Evolutionary conservation across 2,113 vertebrate species (phyloP), one percentile per base, ranked within the genome.

Genomic region (Burhinus oedicnemus): DNA sequence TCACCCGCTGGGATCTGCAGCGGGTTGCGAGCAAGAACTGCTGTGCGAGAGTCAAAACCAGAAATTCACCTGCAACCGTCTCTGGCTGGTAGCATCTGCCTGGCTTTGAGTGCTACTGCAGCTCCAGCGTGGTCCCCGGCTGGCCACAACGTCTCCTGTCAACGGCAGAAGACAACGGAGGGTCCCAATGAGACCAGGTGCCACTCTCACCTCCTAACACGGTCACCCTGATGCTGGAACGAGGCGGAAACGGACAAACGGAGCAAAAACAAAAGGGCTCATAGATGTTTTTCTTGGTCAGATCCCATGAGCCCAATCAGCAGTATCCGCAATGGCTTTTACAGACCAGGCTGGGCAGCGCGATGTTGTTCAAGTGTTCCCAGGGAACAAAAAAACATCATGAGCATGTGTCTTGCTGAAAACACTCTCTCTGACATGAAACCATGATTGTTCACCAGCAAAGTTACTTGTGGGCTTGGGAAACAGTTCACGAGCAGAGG

Each of bases 401-500:
- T 0, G 5, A 89, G 11, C 77, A 55, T 49, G 78, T 60, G 65
- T 44, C 70, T n/a, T 42, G 82, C 65, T 82, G 87, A 36, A 90
- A 91, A 82, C n/a, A 52, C 32, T 9, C 77, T 34, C 69, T 72
- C 38, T 4, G 11, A 49, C 47, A 44, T 0, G 22, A 88, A 47
- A 51, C 45, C 42, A 8, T 44, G 82, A 29, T 11, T n/a, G 57
- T 57, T 92, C 89, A 77, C 57, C 57, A 69, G 58, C 51, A 51
- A 45, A 93, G 90, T 45, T 69, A 25, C 80, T 88, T 15, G 68
- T 36, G 90, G 77, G 85, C 87, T 95, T 55, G 91, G 93, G 89
- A 89, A 94, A 11, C 27, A 26, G 69, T 4, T 70, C 40, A 75
- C 22, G 15, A 87, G 91, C 72, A 44, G 80, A 17, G 27, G 83